phyloP scores from a whole-genome alignment of 2,888 invertebrate species.

The Lysandra coridon region DNA sequence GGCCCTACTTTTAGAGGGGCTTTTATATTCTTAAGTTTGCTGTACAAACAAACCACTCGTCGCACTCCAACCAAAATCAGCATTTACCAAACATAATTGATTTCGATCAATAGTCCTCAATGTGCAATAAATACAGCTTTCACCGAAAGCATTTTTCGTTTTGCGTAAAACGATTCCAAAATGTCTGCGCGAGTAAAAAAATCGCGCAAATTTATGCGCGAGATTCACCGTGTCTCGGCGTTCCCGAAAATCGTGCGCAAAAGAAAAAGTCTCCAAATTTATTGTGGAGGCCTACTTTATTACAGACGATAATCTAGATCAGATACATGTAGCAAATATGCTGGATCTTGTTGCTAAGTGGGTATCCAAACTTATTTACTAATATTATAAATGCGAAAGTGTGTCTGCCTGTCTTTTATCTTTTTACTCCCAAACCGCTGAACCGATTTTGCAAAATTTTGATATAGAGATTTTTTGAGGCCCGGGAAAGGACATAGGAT shows the following conservation, averaged over 20 bases:
- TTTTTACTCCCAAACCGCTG: too few relatives aligned
- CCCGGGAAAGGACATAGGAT: too few relatives aligned
- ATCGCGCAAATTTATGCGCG: conserved; percentile 57
- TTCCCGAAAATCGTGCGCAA: conserved; percentile 56
- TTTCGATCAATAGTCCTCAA: conserved; percentile 31
- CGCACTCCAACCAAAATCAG: background rate
- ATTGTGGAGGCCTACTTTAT: conserved; percentile 47
- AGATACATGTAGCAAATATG: background rate
- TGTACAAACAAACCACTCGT: background rate
- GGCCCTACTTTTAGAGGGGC: background rate
- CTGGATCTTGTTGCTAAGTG: background rate
- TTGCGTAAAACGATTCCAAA: conserved; percentile 54
- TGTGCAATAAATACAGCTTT: conserved; percentile 48
- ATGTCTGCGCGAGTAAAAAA: conserved; percentile 48
- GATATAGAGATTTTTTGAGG: too few relatives aligned
- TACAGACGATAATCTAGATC: conserved; percentile 5
- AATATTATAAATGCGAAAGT: too few relatives aligned
- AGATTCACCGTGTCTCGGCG: conserved; percentile 53
- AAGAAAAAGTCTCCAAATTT: conserved; percentile 59
- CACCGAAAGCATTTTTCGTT: conserved; percentile 50
- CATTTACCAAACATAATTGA: conserved; percentile 19
- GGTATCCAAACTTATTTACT: background rate
- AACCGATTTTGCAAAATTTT: too few relatives aligned
- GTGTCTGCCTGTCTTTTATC: too few relatives aligned
- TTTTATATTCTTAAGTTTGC: background rate